phyloP scores from a whole-genome alignment of 2,888 invertebrate genomes.

The Caenorhabditis imperialis region DNA sequence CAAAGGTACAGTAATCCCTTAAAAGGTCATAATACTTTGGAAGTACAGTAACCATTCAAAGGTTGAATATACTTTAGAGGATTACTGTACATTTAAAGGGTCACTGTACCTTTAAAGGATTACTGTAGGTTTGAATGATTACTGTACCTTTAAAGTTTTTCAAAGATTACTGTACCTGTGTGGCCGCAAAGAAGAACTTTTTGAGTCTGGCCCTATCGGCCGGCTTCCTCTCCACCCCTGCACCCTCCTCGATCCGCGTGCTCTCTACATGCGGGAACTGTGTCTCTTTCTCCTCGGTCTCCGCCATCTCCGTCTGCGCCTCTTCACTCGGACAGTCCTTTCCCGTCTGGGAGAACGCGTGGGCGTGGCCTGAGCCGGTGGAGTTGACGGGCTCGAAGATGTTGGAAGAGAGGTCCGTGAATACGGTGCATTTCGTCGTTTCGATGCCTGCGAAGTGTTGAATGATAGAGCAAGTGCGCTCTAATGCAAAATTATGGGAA shows the following conservation, averaged over 20 bases:
- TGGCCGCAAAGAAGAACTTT: slow-evolving; percentile 50
- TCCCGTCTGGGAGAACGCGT: slow-evolving; percentile 42
- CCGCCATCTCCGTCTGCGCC: slow-evolving; percentile 42
- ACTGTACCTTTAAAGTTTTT: no score
- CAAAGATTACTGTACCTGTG: no score
- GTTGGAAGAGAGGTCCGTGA: slow-evolving; percentile 50
- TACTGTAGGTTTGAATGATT: no score
- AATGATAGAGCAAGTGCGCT: no score
- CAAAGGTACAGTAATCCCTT: no score
- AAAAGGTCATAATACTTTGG: no score
- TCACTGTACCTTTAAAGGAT: no score
- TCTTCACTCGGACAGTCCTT: slow-evolving; percentile 40
- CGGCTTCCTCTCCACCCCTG: slow-evolving; percentile 27
- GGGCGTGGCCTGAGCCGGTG: slow-evolving; percentile 8
- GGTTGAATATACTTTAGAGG: no score
- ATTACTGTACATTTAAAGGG: no score
- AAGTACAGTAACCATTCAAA: no score
- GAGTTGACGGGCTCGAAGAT: slow-evolving; percentile 40
- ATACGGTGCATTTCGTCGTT: slow-evolving; percentile 35
- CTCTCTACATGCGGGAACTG: slow-evolving; percentile 49
- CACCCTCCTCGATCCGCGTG: slow-evolving; percentile 3
- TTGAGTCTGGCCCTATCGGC: slow-evolving; percentile 34
- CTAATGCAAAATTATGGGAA: no score
- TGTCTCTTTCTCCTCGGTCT: slow-evolving; percentile 39
- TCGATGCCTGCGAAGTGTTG: slow-evolving; percentile 36